These are phyloP conservation scores for Platyrinchus mystaceus DNA, from an alignment of 2,797 vertebrate genomes.

Conservation along the genomic window DNA sequence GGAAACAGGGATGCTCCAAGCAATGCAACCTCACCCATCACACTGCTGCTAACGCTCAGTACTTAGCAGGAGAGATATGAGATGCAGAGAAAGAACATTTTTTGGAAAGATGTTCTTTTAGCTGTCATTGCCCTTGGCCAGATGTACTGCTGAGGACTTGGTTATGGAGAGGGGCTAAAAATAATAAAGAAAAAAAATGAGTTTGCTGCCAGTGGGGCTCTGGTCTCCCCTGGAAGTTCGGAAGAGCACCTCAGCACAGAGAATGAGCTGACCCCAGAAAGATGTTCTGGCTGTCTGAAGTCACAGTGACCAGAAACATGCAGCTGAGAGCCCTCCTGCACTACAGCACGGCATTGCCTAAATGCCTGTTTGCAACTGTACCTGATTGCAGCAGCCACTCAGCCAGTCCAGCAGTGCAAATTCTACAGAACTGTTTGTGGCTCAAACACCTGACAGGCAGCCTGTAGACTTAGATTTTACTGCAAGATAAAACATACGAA, in stretches of 20 bases:
- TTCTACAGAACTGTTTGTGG: background rate
- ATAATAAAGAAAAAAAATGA: background rate
- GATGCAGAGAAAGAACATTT: background rate
- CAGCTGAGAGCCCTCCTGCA: background rate
- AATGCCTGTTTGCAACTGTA: background rate
- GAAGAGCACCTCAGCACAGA: background rate
- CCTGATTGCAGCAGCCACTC: background rate
- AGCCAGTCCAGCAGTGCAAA: background rate
- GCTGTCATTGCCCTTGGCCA: background rate
- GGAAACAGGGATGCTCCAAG: background rate
- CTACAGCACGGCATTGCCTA: fast-evolving
- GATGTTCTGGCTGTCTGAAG: background rate
- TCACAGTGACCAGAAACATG: background rate
- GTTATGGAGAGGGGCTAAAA: background rate
- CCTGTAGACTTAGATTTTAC: background rate
- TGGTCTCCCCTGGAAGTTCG: background rate
- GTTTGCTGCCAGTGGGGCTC: background rate
- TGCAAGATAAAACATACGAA: background rate
- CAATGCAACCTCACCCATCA: background rate
- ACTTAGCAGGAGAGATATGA: background rate
- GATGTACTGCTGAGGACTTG: background rate
- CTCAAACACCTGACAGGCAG: background rate
- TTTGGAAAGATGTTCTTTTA: background rate
- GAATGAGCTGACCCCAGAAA: background rate
- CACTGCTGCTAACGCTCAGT: background rate